phyloP scores from a whole-genome alignment of 1,140 invertebrate species.

The Dendrolimus kikuchii region DNA sequence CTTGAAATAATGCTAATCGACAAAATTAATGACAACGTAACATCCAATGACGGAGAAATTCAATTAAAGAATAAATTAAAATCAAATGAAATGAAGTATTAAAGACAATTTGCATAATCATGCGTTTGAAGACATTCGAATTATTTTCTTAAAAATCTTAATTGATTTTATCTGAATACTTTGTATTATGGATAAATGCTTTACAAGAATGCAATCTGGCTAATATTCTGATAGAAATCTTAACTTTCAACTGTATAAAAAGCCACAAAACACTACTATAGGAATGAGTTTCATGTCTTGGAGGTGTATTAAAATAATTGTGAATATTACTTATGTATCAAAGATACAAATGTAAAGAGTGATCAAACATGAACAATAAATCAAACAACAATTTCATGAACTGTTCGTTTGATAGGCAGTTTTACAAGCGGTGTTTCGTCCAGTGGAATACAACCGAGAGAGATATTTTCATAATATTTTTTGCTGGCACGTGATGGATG shows the following conservation, averaged over 20 bases:
- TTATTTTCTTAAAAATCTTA: constrained; percentile 26
- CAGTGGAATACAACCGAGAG: constrained; percentile 5
- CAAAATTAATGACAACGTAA: constrained; percentile 22
- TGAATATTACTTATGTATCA: too few species aligned
- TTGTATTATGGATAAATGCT: neutral
- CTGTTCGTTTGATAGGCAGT: constrained; percentile 6
- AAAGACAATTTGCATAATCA: constrained; percentile 42
- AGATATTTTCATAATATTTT: constrained; percentile 38
- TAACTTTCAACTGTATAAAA: too few species aligned
- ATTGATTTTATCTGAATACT: constrained; percentile 20
- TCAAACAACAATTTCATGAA: neutral
- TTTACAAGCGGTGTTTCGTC: neutral
- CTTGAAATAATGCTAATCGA: constrained; percentile 36
- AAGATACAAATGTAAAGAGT: too few species aligned
- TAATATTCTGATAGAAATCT: too few species aligned
- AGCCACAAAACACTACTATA: too few species aligned
- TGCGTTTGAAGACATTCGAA: constrained; percentile 26
- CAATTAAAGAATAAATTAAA: constrained; percentile 37
- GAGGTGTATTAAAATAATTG: too few species aligned
- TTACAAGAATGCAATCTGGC: too few species aligned
- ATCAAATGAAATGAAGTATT: constrained; percentile 35
- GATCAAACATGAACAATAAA: too few species aligned
- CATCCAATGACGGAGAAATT: constrained; percentile 21
- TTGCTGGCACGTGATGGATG: constrained; percentile 49
- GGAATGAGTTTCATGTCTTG: too few species aligned